Evolutionary conservation across 2,888 invertebrate species (phyloP).

Genomic region (Abscondita cerata): DNA sequence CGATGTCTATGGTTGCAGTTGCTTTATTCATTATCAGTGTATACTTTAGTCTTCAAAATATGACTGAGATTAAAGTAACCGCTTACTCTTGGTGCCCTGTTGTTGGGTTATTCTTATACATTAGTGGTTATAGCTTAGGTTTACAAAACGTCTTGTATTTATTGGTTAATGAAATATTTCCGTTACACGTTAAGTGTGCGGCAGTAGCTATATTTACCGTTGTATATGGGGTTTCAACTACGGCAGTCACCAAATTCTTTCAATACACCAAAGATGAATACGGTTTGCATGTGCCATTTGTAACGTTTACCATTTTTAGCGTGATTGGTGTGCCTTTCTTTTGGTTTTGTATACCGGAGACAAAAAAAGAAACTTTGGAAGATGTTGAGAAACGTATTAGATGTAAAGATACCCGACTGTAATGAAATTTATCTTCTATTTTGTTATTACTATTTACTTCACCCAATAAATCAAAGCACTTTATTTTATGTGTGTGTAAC

Average conservation of each 20-base stretch:
- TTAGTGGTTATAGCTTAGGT: slow-evolving; percentile 59
- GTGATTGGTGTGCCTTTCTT: slow-evolving; percentile 68
- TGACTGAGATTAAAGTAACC: slow-evolving; percentile 1
- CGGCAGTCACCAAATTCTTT: slow-evolving; percentile 55
- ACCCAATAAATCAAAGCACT: too few species aligned
- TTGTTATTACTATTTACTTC: too few species aligned
- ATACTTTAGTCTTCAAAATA: slow-evolving; percentile 46
- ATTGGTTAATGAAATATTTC: slow-evolving; percentile 59
- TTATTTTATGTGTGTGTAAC: too few species aligned
- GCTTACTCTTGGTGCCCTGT: slow-evolving; percentile 56
- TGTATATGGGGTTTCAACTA: slow-evolving; percentile 57
- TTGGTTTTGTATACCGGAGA: slow-evolving; percentile 68
- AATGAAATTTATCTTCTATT: too few species aligned
- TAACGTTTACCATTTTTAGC: slow-evolving; percentile 68
- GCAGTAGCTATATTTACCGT: slow-evolving; percentile 62
- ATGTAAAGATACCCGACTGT: too few species aligned
- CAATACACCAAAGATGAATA: slow-evolving; percentile 62
- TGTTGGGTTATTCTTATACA: slow-evolving; percentile 56
- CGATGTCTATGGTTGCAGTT: slow-evolving; percentile 54
- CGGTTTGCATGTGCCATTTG: slow-evolving; percentile 70
- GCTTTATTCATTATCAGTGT: slow-evolving; percentile 53
- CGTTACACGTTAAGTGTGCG: too few species aligned
- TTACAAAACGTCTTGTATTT: slow-evolving; percentile 60
- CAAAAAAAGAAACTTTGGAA: slow-evolving; percentile 61
- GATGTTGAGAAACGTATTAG: too few species aligned